phyloP scores from a whole-genome alignment of 2,888 invertebrate species.

The Heliconius ethilla region DNA sequence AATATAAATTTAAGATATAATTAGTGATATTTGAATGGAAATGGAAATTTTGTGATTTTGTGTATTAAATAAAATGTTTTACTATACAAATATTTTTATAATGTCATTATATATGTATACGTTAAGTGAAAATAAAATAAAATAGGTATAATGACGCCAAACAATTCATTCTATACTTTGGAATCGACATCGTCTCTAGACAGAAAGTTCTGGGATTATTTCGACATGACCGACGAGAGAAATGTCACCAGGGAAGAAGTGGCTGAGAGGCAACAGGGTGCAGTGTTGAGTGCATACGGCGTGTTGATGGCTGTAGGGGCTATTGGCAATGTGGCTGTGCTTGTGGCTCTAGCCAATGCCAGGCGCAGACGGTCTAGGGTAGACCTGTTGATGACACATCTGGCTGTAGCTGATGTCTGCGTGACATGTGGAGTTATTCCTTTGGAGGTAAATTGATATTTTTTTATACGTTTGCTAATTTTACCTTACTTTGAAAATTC shows the following conservation, averaged over 20 bases:
- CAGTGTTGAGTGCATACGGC: constrained; percentile 83
- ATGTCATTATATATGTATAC: no score
- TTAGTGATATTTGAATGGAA: background rate
- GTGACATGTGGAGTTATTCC: constrained; percentile 92
- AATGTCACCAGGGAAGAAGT: constrained; percentile 46
- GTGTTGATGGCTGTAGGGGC: constrained; percentile 85
- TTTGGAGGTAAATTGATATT: constrained; percentile 79
- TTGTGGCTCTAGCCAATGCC: constrained; percentile 84
- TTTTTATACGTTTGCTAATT: background rate
- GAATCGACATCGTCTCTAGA: constrained; percentile 49
- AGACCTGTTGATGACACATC: constrained; percentile 89
- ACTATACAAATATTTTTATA: no score
- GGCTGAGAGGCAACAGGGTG: constrained; percentile 58
- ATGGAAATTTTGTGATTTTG: background rate
- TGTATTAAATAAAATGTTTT: background rate
- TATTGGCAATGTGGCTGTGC: constrained; percentile 87
- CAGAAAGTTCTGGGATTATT: constrained; percentile 69
- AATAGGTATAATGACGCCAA: constrained; percentile 3
- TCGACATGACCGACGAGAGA: constrained; percentile 51
- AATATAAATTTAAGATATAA: background rate
- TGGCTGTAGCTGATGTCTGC: constrained; percentile 89
- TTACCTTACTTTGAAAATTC: background rate
- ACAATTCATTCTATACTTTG: background rate
- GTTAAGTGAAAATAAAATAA: no score
- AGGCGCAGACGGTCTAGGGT: constrained; percentile 86